phyloP scores from a whole-genome alignment of 2,888 invertebrate genomes.

The Cataglyphis livida region DNA sequence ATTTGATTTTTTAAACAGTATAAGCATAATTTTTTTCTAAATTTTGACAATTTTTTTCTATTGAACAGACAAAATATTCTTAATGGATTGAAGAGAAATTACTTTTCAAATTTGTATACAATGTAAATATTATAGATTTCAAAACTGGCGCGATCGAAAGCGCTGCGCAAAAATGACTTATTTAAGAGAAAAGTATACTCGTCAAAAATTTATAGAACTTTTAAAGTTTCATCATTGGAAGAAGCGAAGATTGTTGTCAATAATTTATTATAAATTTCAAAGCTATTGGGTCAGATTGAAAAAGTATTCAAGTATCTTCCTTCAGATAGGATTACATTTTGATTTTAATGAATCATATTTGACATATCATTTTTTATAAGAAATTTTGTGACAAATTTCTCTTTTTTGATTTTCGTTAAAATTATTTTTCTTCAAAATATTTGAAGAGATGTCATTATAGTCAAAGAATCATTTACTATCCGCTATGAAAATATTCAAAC shows the following conservation, averaged over 20 bases:
- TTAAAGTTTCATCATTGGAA: neutral
- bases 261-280: slow-evolving; percentile 7
- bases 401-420: neutral
- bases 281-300: neutral
- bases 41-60: too few species aligned
- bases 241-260: neutral
- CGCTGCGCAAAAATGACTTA: slow-evolving; percentile 8
- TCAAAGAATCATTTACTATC: neutral
- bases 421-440: neutral
- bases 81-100: neutral
- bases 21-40: too few species aligned
- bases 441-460: neutral
- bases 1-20: too few species aligned
- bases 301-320: too few species aligned
- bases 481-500: neutral
- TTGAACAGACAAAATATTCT: too few species aligned
- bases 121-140: slow-evolving; percentile 22
- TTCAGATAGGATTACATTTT: neutral
- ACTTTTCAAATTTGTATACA: slow-evolving; percentile 15
- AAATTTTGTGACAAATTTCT: neutral
- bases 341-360: neutral
- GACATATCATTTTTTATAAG: neutral
- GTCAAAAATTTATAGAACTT: neutral
- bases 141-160: neutral
- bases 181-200: neutral